A percentile compares a stretch with the other conserved stretches of the same genome.
Conservation (phyloP, 2,113 vertebrate genomes). For the Halcyon senegalensis region DNA sequence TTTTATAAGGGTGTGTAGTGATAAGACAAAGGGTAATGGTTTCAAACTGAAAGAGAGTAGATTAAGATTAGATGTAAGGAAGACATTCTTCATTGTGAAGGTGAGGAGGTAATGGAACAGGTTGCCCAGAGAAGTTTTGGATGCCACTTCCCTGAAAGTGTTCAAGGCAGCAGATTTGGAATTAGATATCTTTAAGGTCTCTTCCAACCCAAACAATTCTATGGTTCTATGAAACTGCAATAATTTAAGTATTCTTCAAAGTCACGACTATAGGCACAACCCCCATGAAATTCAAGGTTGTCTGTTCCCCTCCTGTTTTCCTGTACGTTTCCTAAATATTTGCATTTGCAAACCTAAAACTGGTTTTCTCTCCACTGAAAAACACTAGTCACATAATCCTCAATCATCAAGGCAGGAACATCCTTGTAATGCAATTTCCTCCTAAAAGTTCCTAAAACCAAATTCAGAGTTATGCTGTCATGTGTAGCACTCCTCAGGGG, state of each 20-base stretch:
- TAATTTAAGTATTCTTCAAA: background rate
- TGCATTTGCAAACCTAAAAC: background rate
- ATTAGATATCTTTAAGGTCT: background rate
- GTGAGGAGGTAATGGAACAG: background rate
- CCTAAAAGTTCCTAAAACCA: background rate
- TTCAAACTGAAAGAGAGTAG: background rate
- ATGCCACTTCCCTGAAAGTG: background rate
- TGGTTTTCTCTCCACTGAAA: background rate
- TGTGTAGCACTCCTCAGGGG: background rate
- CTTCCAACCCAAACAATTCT: background rate
- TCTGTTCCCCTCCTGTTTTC: background rate
- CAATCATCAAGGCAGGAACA: background rate
- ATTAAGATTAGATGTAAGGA: background rate
- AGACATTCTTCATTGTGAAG: background rate
- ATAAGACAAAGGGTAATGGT: background rate
- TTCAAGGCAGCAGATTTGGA: background rate
- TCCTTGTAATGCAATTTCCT: background rate
- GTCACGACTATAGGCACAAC: background rate
- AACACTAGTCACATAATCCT: background rate
- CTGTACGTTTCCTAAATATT: background rate
- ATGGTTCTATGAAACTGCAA: background rate
- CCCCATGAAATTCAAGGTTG: background rate
- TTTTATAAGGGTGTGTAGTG: background rate
- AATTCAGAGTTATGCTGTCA: background rate
- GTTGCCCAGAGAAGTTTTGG: background rate